Percentiles rank a stretch among this genome's conserved stretches.
Evolutionary conservation across 2,113 vertebrate genomes (phyloP).

Genomic region (Charadrius vociferus): DNA sequence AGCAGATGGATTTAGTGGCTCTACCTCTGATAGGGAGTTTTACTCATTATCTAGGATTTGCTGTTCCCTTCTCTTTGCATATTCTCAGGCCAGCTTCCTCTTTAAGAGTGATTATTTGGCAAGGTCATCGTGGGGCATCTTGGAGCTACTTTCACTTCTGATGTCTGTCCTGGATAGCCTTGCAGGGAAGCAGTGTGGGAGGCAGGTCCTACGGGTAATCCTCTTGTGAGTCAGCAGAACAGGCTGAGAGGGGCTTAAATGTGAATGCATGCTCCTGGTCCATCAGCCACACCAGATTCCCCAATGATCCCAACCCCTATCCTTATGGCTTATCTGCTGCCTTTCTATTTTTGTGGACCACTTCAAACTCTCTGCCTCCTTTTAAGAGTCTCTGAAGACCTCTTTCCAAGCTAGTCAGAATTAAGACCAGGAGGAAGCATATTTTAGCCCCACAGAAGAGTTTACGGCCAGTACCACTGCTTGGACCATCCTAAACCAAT

Average conservation of each 20-base stretch:
- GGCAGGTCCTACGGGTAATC: not conserved
- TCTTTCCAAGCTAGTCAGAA: not conserved
- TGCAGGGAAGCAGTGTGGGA: not conserved
- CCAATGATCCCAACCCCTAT: not conserved
- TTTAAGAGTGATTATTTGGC: not conserved
- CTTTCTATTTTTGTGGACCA: not conserved
- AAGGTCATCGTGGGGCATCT: not conserved
- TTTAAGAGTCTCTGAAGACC: not conserved
- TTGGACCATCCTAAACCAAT: not conserved
- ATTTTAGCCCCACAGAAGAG: not conserved
- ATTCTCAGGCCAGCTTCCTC: not conserved
- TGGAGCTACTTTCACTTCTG: not conserved
- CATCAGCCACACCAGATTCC: not conserved
- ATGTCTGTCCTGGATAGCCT: not conserved
- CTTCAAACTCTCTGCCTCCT: not conserved
- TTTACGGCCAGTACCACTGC: not conserved
- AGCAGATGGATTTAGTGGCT: not conserved
- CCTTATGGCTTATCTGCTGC: not conserved
- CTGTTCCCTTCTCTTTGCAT: not conserved
- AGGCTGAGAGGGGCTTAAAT: not conserved
- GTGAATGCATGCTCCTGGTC: not conserved
- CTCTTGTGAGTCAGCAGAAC: not conserved
- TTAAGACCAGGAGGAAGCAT: not conserved
- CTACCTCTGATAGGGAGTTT: not conserved
- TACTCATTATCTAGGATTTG: not conserved